phyloP scores from a whole-genome alignment of 1,140 invertebrate genomes.

The Delia radicum region DNA sequence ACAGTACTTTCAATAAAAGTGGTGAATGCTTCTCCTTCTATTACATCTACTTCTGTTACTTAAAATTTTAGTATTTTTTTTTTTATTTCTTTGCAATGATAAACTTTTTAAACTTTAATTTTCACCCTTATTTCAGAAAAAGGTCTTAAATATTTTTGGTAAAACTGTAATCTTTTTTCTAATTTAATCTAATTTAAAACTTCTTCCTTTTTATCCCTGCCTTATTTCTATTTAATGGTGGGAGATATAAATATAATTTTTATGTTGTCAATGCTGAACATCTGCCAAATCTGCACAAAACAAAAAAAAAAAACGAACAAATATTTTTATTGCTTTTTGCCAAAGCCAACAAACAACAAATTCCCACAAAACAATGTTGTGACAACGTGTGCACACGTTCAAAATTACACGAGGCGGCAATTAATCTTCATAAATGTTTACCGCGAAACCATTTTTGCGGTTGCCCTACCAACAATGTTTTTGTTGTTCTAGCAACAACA shows the following conservation, averaged over 20 bases:
- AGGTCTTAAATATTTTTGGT: background rate
- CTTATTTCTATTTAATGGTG: background rate
- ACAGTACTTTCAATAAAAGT: no score
- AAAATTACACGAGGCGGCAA: constrained; percentile 24
- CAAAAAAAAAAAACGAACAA: background rate
- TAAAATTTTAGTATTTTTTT: no score
- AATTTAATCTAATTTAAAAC: background rate
- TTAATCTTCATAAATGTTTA: constrained; percentile 29
- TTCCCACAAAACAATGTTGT: constrained; percentile 22
- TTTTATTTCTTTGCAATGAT: no score
- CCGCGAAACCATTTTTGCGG: constrained; percentile 30
- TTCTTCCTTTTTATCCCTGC: background rate
- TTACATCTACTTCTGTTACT: no score
- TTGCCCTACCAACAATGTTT: background rate
- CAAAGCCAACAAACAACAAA: constrained; percentile 16
- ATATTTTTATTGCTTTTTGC: constrained; percentile 17
- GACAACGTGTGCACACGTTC: constrained; percentile 24
- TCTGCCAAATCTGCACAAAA: constrained; percentile 4
- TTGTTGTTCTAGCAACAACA: background rate
- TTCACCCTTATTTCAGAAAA: no score
- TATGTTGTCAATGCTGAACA: constrained; percentile 19
- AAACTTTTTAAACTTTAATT: background rate
- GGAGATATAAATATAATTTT: background rate
- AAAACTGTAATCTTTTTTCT: background rate
- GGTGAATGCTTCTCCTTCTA: no score